Evolutionary conservation across 1,140 invertebrate genomes (phyloP), one percentile per base, ranked within the genome.

Genomic region (Lucilia cuprina): DNA sequence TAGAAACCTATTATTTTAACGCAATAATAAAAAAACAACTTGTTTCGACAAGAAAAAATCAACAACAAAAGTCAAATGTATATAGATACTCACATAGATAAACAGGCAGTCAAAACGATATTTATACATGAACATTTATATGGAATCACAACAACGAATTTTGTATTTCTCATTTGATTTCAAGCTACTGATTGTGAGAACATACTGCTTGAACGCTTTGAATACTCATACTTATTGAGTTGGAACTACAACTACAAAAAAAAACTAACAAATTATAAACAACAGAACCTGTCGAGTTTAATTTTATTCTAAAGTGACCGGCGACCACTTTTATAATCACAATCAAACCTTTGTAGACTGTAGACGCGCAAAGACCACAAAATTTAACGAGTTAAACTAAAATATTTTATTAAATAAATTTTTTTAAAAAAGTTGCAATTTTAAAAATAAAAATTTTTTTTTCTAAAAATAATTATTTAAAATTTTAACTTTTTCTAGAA

Each of bases 281-380:
- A 21, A 70, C 21, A 80, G 77, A 80, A 80, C 77, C 77, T 80
- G 77, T 80, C 77, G 77, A n/a, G 41, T 21, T 80, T 80, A 80
- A 80, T 80, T 80, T n/a, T 80, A 80, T 80, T 80, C 77, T 49
- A 80, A 80, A 80, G 65, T 70, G 65, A 80, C 75, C 35, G 75
- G 34, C 75, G 35, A 78, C 65, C 65, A 21, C 65, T 70, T 70
- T 82, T 83, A 70, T 70, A 70, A 70, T 70, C 65, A 70, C 19
- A 70, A 65, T 50, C 55, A 83, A 83, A 70, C 82, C 82, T 65
- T 74, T 74, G 82, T 74, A 65, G 82, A 83, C 82, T 65, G 65
- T 50, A 83, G 82, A 83, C 82, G 82, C 82, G 82, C 77, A 80
- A 80, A 80, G 77, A 49, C 77, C 47, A 80, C 77, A 80, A 80